Conservation (phyloP, 2,888 invertebrate species). For the Cosmia trapezina region DNA sequence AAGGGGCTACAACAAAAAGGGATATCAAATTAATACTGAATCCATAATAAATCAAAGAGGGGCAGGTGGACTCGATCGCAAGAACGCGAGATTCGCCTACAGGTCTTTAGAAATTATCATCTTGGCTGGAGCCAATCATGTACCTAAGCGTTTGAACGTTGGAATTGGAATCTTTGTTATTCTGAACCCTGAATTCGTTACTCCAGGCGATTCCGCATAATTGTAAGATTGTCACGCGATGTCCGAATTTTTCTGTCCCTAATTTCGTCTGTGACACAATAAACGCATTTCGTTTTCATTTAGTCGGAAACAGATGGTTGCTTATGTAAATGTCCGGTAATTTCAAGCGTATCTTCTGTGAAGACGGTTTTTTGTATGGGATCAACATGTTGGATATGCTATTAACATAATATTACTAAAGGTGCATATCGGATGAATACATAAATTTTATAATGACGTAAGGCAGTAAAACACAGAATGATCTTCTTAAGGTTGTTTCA, state of each 20-base stretch:
- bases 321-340: constrained; percentile 54
- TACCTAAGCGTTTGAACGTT: constrained; percentile 62
- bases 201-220: constrained; percentile 66
- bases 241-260: constrained; percentile 56
- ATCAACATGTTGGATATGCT: constrained; percentile 11
- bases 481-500: constrained; percentile 3
- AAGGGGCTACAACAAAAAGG: constrained; percentile 89
- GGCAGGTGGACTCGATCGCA: constrained; percentile 88
- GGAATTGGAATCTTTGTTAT: constrained; percentile 78
- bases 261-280: constrained; percentile 55
- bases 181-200: constrained; percentile 68
- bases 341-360: constrained; percentile 29
- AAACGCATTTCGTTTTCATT: constrained; percentile 55
- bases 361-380: constrained; percentile 35
- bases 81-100: constrained; percentile 86
- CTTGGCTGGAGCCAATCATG: constrained; percentile 64
- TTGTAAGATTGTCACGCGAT: constrained; percentile 74
- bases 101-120: constrained; percentile 88
- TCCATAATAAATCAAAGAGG: constrained; percentile 89
- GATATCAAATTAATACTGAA: constrained; percentile 91
- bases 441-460: constrained; percentile 25
- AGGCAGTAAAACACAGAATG: constrained; percentile 11
- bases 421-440: constrained; percentile 58
- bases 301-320: constrained; percentile 43
- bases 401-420: constrained; percentile 52